A percentile compares a stretch with the other conserved stretches of the same genome.
These are phyloP conservation scores for Sinelater perroti DNA, from an alignment of 2,888 invertebrate species.

Conservation along the genomic window DNA sequence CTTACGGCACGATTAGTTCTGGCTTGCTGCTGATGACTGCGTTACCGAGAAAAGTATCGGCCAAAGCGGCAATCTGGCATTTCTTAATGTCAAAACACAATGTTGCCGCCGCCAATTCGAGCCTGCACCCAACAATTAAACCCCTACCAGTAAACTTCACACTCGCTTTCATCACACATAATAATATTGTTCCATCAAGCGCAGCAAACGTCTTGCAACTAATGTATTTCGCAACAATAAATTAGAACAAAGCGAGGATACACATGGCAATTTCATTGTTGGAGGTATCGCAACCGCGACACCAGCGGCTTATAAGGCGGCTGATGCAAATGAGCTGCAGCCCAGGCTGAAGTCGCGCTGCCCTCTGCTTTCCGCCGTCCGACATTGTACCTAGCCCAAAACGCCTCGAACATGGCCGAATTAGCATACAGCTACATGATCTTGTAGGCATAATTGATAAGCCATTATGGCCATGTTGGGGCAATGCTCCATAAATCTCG, in stretches of 20 bases:
- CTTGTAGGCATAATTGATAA: slow-evolving; percentile 21
- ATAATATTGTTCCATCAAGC: slow-evolving; percentile 16
- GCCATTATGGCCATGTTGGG: slow-evolving; percentile 15
- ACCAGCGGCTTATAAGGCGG: slow-evolving; percentile 16
- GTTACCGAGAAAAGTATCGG: too few species aligned
- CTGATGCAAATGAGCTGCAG: slow-evolving; percentile 1
- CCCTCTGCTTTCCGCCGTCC: neutral
- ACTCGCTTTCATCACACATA: slow-evolving; percentile 12
- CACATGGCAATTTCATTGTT: slow-evolving; percentile 29
- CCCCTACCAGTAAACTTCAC: slow-evolving; percentile 4
- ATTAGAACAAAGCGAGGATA: slow-evolving; percentile 33
- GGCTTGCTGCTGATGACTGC: too few species aligned
- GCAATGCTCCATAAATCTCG: slow-evolving; percentile 14
- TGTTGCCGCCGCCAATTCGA: neutral
- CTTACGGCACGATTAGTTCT: too few species aligned
- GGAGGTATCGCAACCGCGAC: slow-evolving; percentile 21
- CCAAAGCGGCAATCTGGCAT: neutral
- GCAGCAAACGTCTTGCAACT: slow-evolving; percentile 22
- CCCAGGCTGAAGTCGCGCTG: neutral
- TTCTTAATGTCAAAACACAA: neutral
- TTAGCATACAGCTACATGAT: too few species aligned
- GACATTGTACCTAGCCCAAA: too few species aligned
- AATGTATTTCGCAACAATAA: slow-evolving; percentile 26
- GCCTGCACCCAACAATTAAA: neutral
- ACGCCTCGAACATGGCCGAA: too few species aligned